Evolutionary conservation across 2,113 vertebrate species (phyloP).

Genomic region (Mirza zaza): DNA sequence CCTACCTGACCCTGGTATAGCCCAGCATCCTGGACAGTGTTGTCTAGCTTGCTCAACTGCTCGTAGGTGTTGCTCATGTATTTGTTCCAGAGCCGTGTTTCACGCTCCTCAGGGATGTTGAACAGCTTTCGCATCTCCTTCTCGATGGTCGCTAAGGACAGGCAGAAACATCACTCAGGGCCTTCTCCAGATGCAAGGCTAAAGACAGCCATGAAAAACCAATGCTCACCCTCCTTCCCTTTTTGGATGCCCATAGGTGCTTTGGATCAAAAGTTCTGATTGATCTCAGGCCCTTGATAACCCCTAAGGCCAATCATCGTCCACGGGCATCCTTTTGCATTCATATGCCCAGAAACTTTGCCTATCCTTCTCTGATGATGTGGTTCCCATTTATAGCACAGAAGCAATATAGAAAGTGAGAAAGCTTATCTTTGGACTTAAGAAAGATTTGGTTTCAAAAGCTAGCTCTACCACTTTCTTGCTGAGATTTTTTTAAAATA

Average conservation of each 20-base stretch:
- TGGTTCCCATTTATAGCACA: neutral
- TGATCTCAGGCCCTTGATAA: neutral
- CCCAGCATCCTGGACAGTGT: constrained; percentile 95
- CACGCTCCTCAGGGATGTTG: constrained; percentile 92
- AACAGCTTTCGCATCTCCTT: constrained; percentile 96
- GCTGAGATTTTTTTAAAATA: neutral
- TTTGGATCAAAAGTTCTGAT: neutral
- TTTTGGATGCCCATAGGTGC: neutral
- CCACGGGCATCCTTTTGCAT: neutral
- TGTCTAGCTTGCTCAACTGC: constrained; percentile 95
- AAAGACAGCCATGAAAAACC: neutral
- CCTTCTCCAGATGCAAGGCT: neutral
- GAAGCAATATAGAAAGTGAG: neutral
- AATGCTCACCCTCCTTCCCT: neutral
- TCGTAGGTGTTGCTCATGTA: constrained; percentile 95
- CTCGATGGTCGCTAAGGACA: constrained; percentile 91
- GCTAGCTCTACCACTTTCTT: neutral
- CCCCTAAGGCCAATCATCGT: neutral
- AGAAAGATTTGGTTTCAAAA: neutral
- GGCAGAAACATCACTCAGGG: neutral
- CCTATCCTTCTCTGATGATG: neutral
- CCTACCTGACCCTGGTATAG: constrained; percentile 97
- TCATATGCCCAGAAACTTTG: neutral
- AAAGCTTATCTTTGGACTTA: neutral
- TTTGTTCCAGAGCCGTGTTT: constrained; percentile 96